Evolutionary conservation across 2,797 vertebrate genomes (phyloP).

Genomic region (Clarias platycephalus): DNA sequence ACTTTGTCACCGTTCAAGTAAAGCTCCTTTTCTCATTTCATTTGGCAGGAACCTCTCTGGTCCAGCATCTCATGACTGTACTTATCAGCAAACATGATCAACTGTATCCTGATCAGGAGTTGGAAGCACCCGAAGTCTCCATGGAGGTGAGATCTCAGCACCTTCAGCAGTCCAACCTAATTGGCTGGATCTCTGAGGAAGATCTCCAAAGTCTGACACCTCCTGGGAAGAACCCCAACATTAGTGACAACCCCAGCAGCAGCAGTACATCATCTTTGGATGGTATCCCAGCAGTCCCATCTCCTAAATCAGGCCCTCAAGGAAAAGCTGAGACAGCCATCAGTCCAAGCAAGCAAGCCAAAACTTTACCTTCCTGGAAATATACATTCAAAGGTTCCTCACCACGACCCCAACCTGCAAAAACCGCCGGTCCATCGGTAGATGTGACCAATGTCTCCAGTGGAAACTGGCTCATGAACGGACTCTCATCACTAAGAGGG

Average conservation of each 20-base stretch:
- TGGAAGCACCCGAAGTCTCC: constrained; percentile 63
- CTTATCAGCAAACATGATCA: constrained; percentile 86
- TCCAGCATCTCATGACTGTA: constrained; percentile 92
- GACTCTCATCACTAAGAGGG: constrained; percentile 85
- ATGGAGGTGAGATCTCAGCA: constrained; percentile 64
- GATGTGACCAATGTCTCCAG: constrained; percentile 77
- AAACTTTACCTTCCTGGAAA: constrained; percentile 84
- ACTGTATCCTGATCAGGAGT: constrained; percentile 77
- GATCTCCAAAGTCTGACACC: constrained; percentile 68
- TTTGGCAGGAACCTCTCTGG: constrained; percentile 84
- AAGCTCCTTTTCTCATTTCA: not conserved
- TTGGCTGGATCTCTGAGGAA: constrained; percentile 87
- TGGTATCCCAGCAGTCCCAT: constrained; percentile 61
- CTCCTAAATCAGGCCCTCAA: constrained; percentile 59
- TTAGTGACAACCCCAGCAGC: constrained; percentile 68
- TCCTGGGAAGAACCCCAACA: constrained; percentile 57
- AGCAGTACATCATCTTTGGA: constrained; percentile 76
- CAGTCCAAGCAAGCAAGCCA: constrained; percentile 81
- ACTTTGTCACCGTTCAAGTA: not conserved
- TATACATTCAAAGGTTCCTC: constrained; percentile 82
- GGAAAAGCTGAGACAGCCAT: constrained; percentile 66
- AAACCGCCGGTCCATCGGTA: constrained; percentile 65
- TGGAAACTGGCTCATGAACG: constrained; percentile 89
- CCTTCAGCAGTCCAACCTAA: constrained; percentile 71
- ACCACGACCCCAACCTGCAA: constrained; percentile 59